phyloP scores from a whole-genome alignment of 2,113 vertebrate species.

The Gnathonemus echidnorhynchus region DNA sequence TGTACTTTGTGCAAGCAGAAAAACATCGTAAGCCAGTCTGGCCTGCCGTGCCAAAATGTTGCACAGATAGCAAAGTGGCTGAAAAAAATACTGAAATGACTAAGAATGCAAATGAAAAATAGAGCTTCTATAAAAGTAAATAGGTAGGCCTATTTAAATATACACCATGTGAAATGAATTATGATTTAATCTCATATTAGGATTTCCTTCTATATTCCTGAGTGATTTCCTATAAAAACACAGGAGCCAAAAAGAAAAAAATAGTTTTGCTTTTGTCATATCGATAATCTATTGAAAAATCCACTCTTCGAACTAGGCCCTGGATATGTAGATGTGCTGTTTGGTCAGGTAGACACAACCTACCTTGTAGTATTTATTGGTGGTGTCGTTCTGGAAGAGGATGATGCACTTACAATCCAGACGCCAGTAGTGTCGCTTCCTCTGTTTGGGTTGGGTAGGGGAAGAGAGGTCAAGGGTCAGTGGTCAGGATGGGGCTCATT shows the following conservation, averaged over 20 bases:
- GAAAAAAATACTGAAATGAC: no score
- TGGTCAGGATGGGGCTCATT: not conserved
- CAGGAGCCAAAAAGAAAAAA: not conserved
- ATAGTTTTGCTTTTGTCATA: not conserved
- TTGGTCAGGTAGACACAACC: not conserved
- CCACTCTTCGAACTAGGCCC: not conserved
- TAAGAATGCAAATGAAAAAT: not conserved
- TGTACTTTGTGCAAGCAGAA: not conserved
- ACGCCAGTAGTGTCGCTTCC: conserved; percentile 83
- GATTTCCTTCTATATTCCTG: not conserved
- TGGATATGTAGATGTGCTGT: not conserved
- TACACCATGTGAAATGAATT: not conserved
- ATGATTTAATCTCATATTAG: not conserved
- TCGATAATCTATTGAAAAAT: not conserved
- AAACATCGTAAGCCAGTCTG: not conserved
- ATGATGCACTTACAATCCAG: conserved; percentile 85
- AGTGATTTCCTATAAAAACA: not conserved
- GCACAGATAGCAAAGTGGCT: not conserved
- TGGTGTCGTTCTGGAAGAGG: conserved; percentile 82
- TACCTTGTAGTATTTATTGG: conserved; percentile 87
- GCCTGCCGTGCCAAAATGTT: not conserved
- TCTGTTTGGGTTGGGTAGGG: conserved; percentile 52
- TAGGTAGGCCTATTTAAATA: not conserved
- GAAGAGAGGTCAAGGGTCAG: conserved; percentile 18
- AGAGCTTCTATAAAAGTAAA: not conserved